These are phyloP conservation scores for Myanophis thanlyinensis DNA, from an alignment of 2,113 vertebrate species.

Conservation along the genomic window DNA sequence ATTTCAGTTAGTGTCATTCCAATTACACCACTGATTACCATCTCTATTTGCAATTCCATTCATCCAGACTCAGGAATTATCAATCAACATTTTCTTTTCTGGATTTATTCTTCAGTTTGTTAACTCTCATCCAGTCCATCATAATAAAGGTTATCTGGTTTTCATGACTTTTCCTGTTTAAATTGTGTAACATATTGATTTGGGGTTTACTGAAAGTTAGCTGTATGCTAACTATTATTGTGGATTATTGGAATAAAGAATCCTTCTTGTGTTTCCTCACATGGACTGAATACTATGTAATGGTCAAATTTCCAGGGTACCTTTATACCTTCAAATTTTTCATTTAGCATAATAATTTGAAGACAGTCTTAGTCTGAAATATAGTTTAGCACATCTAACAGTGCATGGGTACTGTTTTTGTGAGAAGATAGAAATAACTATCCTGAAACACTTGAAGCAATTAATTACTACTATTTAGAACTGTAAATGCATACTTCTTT, in stretches of 20 bases:
- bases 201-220: background rate
- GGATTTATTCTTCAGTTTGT: background rate
- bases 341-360: background rate
- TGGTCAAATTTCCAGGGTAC: background rate
- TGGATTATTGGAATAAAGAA: background rate
- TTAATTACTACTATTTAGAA: conserved; percentile 34
- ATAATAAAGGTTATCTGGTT: background rate
- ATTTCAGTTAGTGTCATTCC: background rate
- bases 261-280: background rate
- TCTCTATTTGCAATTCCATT: background rate
- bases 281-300: background rate
- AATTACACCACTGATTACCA: background rate
- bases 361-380: background rate
- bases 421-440: conserved; percentile 26
- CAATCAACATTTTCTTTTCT: background rate
- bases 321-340: background rate
- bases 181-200: background rate
- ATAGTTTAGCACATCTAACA: background rate
- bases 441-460: conserved; percentile 26
- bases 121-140: background rate
- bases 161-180: background rate
- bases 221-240: background rate
- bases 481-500: conserved; percentile 39
- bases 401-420: background rate
- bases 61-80: background rate